Evolutionary conservation across 2,888 invertebrate genomes (phyloP).

Genomic region (Caenorhabditis afra): DNA sequence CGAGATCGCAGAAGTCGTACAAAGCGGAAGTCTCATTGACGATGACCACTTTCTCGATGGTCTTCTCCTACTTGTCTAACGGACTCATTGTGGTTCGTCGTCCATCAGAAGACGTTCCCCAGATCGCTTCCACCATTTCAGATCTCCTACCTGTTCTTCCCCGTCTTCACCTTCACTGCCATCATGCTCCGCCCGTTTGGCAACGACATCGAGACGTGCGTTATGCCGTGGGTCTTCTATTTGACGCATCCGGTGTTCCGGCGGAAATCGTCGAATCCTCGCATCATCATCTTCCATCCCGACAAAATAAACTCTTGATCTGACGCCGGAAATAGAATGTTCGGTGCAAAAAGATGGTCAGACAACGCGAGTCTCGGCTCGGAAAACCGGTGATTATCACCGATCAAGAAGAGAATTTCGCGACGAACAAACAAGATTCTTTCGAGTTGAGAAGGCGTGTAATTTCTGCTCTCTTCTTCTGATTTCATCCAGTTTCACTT

Average conservation of each 20-base stretch:
- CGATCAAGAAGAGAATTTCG: too few relatives aligned
- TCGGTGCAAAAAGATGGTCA: not conserved
- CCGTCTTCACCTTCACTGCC: slow-evolving; percentile 21
- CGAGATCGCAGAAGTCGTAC: slow-evolving; percentile 7
- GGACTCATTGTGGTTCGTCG: slow-evolving; percentile 30
- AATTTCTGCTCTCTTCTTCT: too few relatives aligned
- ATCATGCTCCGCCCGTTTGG: slow-evolving; percentile 54
- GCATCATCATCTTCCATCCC: slow-evolving; percentile 1
- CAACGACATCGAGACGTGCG: slow-evolving; percentile 43
- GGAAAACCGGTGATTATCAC: too few relatives aligned
- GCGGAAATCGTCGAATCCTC: not conserved
- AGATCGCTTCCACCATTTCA: slow-evolving; percentile 8
- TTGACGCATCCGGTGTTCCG: slow-evolving; percentile 42
- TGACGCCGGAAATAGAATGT: not conserved
- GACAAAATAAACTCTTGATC: slow-evolving; percentile 13
- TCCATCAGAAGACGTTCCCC: too few relatives aligned
- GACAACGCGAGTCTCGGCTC: too few relatives aligned
- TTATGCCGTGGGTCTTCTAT: slow-evolving; percentile 50
- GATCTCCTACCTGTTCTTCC: slow-evolving; percentile 19
- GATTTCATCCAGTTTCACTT: too few relatives aligned
- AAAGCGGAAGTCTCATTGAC: slow-evolving; percentile 39
- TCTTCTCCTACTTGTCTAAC: slow-evolving; percentile 32
- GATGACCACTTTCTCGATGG: slow-evolving; percentile 41
- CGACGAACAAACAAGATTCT: too few relatives aligned
- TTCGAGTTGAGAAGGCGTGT: too few relatives aligned